Percentiles rank a stretch among this genome's conserved stretches.
Evolutionary conservation across 2,113 vertebrate species (phyloP).

Genomic region (Alouatta palliata): DNA sequence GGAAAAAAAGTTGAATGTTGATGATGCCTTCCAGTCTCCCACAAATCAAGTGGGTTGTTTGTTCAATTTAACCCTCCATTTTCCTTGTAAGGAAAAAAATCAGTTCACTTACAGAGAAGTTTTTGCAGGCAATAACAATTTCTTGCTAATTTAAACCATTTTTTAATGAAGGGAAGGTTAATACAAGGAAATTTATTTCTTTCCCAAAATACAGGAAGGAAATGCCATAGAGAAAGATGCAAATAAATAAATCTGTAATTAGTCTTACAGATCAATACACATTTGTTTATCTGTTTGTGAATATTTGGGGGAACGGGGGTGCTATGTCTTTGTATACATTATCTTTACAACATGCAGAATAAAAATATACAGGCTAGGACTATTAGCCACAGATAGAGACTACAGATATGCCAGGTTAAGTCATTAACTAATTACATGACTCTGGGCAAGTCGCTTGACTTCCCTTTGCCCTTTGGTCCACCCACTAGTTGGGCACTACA

Average conservation of each 20-base stretch:
- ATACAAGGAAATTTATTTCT: slow-evolving; percentile 1
- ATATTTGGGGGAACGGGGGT: neutral
- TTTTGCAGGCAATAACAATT: neutral
- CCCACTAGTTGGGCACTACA: slow-evolving; percentile 37
- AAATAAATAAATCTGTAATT: slow-evolving; percentile 22
- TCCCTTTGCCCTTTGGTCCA: slow-evolving; percentile 60
- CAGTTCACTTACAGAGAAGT: neutral
- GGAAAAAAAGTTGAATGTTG: neutral
- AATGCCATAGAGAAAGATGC: neutral
- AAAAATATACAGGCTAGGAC: neutral
- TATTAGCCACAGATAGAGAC: slow-evolving; percentile 31
- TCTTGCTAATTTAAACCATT: neutral
- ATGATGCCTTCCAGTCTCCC: neutral
- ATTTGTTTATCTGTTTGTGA: neutral
- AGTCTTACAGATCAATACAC: neutral
- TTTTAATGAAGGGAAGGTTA: neutral
- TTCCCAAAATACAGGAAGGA: neutral
- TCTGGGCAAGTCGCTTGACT: slow-evolving; percentile 48
- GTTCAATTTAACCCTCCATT: neutral
- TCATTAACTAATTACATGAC: slow-evolving; percentile 52
- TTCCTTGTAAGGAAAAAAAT: neutral
- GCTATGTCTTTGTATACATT: neutral
- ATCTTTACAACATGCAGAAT: neutral
- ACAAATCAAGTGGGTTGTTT: neutral
- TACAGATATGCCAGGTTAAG: slow-evolving; percentile 32